Evolutionary conservation across 2,113 vertebrate species (phyloP).

Genomic region (Crotalus horridus): DNA sequence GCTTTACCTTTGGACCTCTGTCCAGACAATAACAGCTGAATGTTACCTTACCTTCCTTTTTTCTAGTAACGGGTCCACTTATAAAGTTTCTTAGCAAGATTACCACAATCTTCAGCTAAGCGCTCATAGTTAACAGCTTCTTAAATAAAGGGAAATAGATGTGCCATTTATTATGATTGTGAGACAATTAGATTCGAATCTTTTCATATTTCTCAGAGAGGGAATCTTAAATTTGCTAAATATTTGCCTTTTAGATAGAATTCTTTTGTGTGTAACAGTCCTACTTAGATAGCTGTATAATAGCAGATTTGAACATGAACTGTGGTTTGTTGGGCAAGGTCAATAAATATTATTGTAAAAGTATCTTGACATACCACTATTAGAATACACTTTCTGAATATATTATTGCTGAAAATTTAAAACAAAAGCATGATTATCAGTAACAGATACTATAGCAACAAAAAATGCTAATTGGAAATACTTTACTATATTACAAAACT

Average conservation of each 20-base stretch:
- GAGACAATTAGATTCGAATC: not conserved
- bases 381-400: slow-evolving; percentile 29
- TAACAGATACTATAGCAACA: not conserved
- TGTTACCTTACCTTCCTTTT: not conserved
- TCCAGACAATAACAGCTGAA: not conserved
- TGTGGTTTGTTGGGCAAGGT: not conserved
- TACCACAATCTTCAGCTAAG: not conserved
- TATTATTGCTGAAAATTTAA: slow-evolving; percentile 18
- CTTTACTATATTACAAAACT: not conserved
- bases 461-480: not conserved
- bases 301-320: slow-evolving; percentile 5
- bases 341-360: slow-evolving; percentile 5
- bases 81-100: not conserved
- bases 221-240: slow-evolving; percentile 14
- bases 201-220: not conserved
- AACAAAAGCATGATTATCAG: slow-evolving; percentile 12
- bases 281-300: not conserved
- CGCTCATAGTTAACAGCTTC: not conserved
- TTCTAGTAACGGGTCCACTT: not conserved
- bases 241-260: slow-evolving; percentile 14
- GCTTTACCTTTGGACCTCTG: not conserved
- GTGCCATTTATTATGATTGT: slow-evolving; percentile 20
- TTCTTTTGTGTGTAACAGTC: not conserved
- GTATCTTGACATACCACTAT: slow-evolving; percentile 14
- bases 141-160: not conserved